phyloP scores from a whole-genome alignment of 2,888 invertebrate genomes.

The Paralinhomoeus sp. region DNA sequence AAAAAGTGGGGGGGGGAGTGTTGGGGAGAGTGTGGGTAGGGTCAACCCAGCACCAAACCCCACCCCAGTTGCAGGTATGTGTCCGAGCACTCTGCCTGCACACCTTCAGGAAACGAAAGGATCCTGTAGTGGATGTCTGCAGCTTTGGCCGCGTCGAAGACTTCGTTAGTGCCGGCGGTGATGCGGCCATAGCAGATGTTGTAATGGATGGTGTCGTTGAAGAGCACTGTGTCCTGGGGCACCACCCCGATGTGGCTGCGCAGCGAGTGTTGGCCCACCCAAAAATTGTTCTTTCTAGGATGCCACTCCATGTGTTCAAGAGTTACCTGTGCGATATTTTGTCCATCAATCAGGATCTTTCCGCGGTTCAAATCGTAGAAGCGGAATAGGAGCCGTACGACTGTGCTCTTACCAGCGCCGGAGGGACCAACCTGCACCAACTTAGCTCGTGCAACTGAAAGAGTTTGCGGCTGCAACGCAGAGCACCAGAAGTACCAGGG shows the following conservation, averaged over 20 bases:
- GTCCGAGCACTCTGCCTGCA: too few species aligned
- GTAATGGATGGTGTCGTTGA: conserved; percentile 37
- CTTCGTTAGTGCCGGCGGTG: not conserved
- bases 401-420: conserved; percentile 32
- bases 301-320: too few species aligned
- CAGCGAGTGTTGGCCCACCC: conserved; percentile 31
- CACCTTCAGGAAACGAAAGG: conserved; percentile 60
- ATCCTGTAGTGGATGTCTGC: conserved; percentile 86
- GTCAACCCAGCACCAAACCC: too few species aligned
- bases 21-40: too few species aligned
- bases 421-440: conserved; percentile 30
- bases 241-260: conserved; percentile 33
- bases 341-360: conserved; percentile 27
- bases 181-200: conserved; percentile 66
- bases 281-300: not conserved
- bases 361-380: conserved; percentile 31
- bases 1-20: too few species aligned
- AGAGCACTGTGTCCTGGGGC: conserved; percentile 30
- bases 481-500: too few species aligned
- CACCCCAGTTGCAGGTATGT: too few species aligned
- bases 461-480: too few species aligned
- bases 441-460: too few species aligned
- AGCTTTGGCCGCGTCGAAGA: conserved; percentile 47
- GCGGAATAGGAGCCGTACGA: conserved; percentile 32
- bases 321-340: conserved; percentile 26